Evolutionary conservation across 2,113 vertebrate species (phyloP), one percentile per base, ranked within the genome.

Genomic region (Cathartes aura): DNA sequence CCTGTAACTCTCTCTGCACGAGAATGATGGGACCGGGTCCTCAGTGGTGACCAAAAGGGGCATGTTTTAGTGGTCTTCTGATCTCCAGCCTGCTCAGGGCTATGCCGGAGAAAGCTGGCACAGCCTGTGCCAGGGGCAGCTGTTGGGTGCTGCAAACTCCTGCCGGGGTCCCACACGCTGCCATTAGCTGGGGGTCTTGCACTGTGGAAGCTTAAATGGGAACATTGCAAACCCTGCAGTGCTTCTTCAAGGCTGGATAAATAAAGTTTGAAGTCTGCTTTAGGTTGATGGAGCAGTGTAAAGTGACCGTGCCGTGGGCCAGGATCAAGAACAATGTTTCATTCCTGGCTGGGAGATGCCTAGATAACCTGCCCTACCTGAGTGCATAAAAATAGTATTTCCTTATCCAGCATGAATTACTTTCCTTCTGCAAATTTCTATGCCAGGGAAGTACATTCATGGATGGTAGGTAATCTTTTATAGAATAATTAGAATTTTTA

Each of bases 1-100:
- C 19, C 63, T 83, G 15, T 75, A 72, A 47, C 6, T 52, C 10
- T 16, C 24, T 85, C 32, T 63, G 34, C 21, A 23, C 14, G 5
- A 22, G 19, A 70, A 47, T 19, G 20, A 59, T 4, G 5, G 5
- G n/a, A 5, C 27, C 16, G 34, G 26, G 16, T 55, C 34, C 45
- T 63, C 66, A 60, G 7, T 1, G 2, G 24, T 43, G 43, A 40
- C 2, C 2, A 11, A 80, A 91, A 91, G 32, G 14, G 11, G 10
- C n/a, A 29, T 0, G 0, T n/a, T n/a, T 50, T 48, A 15, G 3
- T 52, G 40, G 18, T 56, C 24, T 68, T 87, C 32, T 59, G 52
- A 23, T 48, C 21, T 8, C 22, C 29, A 59, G 26, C 3, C 26
- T 67, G 10, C 68, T 50, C 5, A 9, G 24, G 26, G 11, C n/a